Evolutionary conservation across 1,140 invertebrate species (phyloP).

Genomic region (Acromyrmex heyeri): DNA sequence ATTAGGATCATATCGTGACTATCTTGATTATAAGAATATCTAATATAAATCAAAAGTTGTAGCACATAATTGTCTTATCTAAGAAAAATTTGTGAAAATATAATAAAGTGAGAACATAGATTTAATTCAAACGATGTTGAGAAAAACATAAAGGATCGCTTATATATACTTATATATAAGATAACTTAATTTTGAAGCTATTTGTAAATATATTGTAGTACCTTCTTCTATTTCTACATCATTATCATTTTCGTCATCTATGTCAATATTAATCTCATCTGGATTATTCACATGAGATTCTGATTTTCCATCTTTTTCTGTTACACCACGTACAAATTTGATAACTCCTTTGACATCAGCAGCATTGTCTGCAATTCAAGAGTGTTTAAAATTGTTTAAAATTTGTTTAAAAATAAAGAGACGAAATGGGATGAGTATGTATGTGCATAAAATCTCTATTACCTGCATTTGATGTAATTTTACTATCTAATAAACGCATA

Average conservation of each 20-base stretch:
- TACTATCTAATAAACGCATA: slow-evolving; percentile 95
- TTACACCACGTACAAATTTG: slow-evolving; percentile 94
- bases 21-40: no score
- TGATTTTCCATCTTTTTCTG: slow-evolving; percentile 91
- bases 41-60: no score
- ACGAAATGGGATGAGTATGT: not conserved
- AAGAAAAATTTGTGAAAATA: no score
- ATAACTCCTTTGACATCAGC: slow-evolving; percentile 89
- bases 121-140: slow-evolving; percentile 26
- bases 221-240: slow-evolving; percentile 86
- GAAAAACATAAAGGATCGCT: not conserved
- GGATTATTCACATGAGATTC: slow-evolving; percentile 93
- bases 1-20: no score
- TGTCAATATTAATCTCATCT: slow-evolving; percentile 97
- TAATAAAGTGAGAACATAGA: not conserved
- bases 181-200: not conserved
- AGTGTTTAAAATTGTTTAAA: not conserved
- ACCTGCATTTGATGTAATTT: slow-evolving; percentile 83
- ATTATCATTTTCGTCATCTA: slow-evolving; percentile 90
- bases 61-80: no score
- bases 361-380: slow-evolving; percentile 68
- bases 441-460: slow-evolving; percentile 16
- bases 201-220: slow-evolving; percentile 39
- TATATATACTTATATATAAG: not conserved
- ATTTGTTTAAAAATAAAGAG: not conserved